Evolutionary conservation across 1,140 invertebrate genomes (phyloP), one percentile per base, ranked within the genome.

Genomic region (Leguminivora glycinivorella): DNA sequence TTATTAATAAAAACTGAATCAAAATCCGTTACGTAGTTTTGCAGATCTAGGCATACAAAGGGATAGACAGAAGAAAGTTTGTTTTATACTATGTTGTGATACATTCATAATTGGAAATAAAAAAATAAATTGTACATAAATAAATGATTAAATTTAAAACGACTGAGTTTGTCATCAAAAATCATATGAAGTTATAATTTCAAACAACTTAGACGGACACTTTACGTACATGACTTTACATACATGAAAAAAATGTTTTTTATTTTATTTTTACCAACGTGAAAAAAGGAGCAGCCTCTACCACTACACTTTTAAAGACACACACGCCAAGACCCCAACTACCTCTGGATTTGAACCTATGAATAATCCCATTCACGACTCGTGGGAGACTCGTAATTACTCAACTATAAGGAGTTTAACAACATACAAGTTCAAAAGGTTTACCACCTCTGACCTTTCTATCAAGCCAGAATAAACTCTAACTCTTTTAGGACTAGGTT

Each of bases 301-400:
- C 0, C 5, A 9, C 58, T 63, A 29, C 25, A 17, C 58, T 31
- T 63, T 63, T 63, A 17, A 63, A 63, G 58, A 63, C 58, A 63
- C 58, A 63, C 58, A 63, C 58, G 58, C 58, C 25, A 63, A 56
- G 52, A 56, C 52, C 17, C 56, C 34, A 63, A 63, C 58, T 29
- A 63, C 26, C 58, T 63, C 58, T 29, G 56, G 56, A 58, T 25
- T 58, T 58, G 58, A 63, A 17, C 58, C 58, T 63, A 63, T 63
- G 58, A 63, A 63, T 63, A 63, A 63, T 63, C 58, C 56, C 58
- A 63, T 63, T 63, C 58, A 63, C n/a, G n/a, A n/a, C 2, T n/a
- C 58, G 58, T 63, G 58, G 26, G 58, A 63, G 19, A 24, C 2
- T 63, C 17, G 14, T 63, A 63, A 63, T 63, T 63, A 63, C 58